Percentiles rank a stretch among this genome's conserved stretches.
phyloP scores from a whole-genome alignment of 2,113 vertebrate genomes.

The Burhinus oedicnemus region DNA sequence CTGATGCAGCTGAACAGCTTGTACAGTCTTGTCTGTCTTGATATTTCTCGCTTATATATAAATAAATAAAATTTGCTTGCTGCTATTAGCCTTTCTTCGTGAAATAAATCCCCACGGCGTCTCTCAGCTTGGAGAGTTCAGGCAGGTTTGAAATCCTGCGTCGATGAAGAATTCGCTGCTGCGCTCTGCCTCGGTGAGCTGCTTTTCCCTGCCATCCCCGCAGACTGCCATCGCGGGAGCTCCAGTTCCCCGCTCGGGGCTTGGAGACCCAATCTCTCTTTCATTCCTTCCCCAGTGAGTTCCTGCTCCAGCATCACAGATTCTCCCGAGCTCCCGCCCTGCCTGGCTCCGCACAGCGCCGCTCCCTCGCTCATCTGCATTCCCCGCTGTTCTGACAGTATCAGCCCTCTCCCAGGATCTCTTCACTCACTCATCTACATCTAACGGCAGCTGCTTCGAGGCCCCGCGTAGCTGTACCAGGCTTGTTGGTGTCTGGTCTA shows the following conservation, averaged over 20 bases:
- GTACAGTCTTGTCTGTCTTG: not conserved
- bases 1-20: not conserved
- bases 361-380: not conserved
- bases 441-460: not conserved
- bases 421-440: not conserved
- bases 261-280: not conserved
- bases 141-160: not conserved
- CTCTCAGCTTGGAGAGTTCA: not conserved
- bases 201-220: not conserved
- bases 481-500: not conserved
- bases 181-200: not conserved
- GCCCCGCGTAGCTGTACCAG: not conserved
- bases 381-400: not conserved
- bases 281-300: not conserved
- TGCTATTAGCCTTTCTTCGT: not conserved
- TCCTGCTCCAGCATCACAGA: not conserved
- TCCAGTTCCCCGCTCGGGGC: not conserved
- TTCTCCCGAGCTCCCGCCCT: not conserved
- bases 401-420: not conserved
- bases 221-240: fast-evolving
- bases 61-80: not conserved
- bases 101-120: not conserved
- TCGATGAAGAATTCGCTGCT: not conserved
- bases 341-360: not conserved
- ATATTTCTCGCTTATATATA: not conserved